Percentiles rank a stretch among this genome's conserved stretches.
These are phyloP conservation scores for Dynastes maya DNA, from an alignment of 2,888 invertebrate species.

Conservation along the genomic window DNA sequence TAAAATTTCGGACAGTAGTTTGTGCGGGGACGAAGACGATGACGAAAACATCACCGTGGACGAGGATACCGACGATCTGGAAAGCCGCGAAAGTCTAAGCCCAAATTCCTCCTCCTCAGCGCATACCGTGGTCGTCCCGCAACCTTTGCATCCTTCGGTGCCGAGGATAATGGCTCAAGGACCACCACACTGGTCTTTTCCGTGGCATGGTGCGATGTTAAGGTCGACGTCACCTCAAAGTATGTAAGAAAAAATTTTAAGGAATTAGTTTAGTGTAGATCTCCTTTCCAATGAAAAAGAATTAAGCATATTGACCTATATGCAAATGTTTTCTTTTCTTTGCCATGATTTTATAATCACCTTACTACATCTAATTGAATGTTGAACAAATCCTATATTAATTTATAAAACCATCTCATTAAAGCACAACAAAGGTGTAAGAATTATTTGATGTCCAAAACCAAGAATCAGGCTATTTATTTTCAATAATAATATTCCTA, in stretches of 20 bases:
- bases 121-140: conserved; percentile 78
- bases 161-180: conserved; percentile 74
- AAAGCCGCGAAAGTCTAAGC: conserved; percentile 69
- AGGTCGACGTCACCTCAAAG: conserved; percentile 76
- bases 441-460: too few species aligned
- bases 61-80: conserved; percentile 67
- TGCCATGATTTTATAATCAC: too few species aligned
- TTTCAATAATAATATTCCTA: too few species aligned
- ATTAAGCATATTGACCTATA: too few species aligned
- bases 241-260: conserved; percentile 67
- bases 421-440: too few species aligned
- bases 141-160: conserved; percentile 77
- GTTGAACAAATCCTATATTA: too few species aligned
- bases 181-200: conserved; percentile 76
- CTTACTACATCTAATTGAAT: too few species aligned
- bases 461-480: too few species aligned
- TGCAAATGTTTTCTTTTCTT: too few species aligned
- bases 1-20: conserved; percentile 48
- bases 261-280: too few species aligned
- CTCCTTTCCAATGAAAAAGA: too few species aligned
- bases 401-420: too few species aligned
- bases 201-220: conserved; percentile 73
- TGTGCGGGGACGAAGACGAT: conserved; percentile 71
- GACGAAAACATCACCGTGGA: conserved; percentile 68
- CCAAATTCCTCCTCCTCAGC: conserved; percentile 70